Conservation (phyloP, 2,113 vertebrate species). For the Promerops cafer region DNA sequence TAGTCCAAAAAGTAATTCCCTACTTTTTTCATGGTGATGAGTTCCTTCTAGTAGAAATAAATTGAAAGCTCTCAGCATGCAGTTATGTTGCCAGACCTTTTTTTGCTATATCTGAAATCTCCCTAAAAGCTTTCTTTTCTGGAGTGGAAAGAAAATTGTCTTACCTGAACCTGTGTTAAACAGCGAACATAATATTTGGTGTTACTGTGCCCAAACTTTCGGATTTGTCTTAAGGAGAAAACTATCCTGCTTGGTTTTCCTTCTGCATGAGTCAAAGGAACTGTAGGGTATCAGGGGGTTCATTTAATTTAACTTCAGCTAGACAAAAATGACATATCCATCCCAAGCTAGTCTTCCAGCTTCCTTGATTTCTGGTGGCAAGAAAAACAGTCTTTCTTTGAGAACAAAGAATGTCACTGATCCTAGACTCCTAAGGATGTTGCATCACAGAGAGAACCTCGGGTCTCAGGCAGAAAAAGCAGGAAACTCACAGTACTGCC, state of each 20-base stretch:
- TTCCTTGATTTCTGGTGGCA: background rate
- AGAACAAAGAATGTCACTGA: background rate
- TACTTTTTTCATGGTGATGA: background rate
- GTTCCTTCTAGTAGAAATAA: background rate
- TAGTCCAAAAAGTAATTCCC: background rate
- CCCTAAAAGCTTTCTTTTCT: background rate
- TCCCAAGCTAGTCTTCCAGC: background rate
- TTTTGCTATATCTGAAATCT: background rate
- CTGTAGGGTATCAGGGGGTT: fast-evolving
- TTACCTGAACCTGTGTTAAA: background rate
- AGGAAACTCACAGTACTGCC: background rate
- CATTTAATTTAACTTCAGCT: background rate
- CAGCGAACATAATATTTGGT: background rate
- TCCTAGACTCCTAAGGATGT: background rate
- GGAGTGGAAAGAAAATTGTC: background rate
- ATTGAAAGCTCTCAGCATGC: background rate
- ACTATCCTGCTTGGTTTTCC: background rate
- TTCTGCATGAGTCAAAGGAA: background rate
- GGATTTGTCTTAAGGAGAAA: background rate
- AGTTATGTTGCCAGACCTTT: background rate
- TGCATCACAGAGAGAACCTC: background rate
- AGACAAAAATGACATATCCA: background rate
- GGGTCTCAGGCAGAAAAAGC: background rate
- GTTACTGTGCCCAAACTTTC: background rate
- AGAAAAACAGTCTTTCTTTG: background rate